Conservation (phyloP, 2,113 vertebrate species). For the Todiramphus saurophagus region DNA sequence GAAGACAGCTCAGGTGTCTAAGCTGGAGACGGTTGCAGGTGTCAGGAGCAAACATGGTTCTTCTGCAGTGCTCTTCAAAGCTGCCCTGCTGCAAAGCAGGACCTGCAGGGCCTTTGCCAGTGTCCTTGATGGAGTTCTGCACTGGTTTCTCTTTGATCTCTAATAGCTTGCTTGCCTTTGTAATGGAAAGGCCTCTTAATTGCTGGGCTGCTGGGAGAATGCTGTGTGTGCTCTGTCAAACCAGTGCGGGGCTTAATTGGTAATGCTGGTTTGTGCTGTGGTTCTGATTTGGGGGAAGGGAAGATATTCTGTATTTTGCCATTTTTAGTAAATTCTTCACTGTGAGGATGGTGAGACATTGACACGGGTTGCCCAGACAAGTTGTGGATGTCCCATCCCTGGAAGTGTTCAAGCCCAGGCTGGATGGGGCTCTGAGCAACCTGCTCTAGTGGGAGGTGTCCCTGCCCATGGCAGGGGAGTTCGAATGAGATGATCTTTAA, state of each 20-base stretch:
- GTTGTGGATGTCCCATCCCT: neutral
- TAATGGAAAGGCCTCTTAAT: neutral
- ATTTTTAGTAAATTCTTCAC: neutral
- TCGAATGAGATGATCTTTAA: neutral
- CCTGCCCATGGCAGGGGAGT: neutral
- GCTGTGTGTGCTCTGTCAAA: neutral
- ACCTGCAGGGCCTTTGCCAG: neutral
- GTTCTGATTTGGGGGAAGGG: neutral
- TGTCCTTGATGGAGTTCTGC: neutral
- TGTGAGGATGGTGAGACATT: neutral
- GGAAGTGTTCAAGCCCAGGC: neutral
- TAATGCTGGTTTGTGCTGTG: neutral
- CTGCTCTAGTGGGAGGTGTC: neutral
- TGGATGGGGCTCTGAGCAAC: neutral
- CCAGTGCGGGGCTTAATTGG: rapidly evolving
- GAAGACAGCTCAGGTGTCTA: rapidly evolving
- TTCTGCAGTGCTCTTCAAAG: neutral
- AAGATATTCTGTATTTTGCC: neutral
- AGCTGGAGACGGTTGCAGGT: neutral
- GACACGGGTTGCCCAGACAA: neutral
- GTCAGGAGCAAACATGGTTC: rapidly evolving
- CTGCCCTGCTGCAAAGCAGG: neutral
- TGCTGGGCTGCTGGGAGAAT: neutral
- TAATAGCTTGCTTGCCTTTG: neutral
- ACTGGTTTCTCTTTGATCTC: neutral